Conservation (phyloP, 2,888 invertebrate genomes). For the Pristionchus exspectatus region DNA sequence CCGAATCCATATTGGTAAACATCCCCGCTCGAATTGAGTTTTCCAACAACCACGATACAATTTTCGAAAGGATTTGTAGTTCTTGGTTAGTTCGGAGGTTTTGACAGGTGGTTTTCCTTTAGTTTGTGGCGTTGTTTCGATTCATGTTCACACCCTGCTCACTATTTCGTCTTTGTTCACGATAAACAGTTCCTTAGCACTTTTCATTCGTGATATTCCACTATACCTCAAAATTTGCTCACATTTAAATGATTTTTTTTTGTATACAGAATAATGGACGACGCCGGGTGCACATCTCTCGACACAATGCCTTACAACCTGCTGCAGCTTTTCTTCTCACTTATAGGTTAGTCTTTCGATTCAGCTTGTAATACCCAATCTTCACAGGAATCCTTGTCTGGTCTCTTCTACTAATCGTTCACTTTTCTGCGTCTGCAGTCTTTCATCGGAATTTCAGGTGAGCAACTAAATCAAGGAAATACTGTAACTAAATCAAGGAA, state of each 20-base stretch:
- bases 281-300: not conserved
- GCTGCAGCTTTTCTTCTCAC: not conserved
- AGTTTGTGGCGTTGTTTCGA: not conserved
- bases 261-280: not conserved
- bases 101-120: not conserved
- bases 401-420: slow-evolving; percentile 5
- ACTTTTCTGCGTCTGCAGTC: slow-evolving; percentile 34
- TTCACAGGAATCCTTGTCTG: not conserved
- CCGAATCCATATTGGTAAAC: not conserved
- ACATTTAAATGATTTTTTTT: no score
- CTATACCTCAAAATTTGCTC: not conserved
- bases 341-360: no score
- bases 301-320: slow-evolving; percentile 37
- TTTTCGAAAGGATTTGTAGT: not conserved
- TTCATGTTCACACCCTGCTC: not conserved
- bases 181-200: not conserved
- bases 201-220: not conserved
- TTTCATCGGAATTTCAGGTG: slow-evolving; percentile 49
- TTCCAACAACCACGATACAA: not conserved
- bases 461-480: not conserved
- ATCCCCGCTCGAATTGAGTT: not conserved
- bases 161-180: not conserved
- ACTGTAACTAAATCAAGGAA: not conserved
- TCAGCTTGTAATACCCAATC: not conserved
- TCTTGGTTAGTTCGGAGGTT: not conserved